Evolutionary conservation across 2,113 vertebrate genomes (phyloP).

Genomic region (Chauna torquata): DNA sequence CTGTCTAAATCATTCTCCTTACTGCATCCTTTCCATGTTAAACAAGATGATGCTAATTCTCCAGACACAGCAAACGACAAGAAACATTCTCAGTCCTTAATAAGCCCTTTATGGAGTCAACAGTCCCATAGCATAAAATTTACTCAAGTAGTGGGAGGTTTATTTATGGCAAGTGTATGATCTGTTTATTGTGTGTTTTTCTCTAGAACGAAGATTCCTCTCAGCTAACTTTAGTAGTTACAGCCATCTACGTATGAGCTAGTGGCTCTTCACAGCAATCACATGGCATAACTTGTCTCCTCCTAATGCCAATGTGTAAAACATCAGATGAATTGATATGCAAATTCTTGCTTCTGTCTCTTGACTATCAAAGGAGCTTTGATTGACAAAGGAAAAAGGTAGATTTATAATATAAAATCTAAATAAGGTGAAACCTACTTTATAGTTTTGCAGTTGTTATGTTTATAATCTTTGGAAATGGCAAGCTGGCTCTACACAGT

Average conservation of each 20-base stretch:
- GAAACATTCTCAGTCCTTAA: neutral
- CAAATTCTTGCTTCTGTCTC: neutral
- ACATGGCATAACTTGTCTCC: neutral
- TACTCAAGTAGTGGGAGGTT: neutral
- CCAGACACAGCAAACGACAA: neutral
- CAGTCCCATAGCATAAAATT: neutral
- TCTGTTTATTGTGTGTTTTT: neutral
- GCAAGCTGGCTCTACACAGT: neutral
- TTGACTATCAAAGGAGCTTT: neutral
- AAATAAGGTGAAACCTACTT: neutral
- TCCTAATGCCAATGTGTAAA: accelerated
- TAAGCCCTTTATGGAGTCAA: neutral
- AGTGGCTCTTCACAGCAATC: neutral
- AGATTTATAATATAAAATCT: neutral
- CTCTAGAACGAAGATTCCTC: neutral
- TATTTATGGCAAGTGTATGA: neutral
- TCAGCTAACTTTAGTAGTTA: neutral
- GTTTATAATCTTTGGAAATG: neutral
- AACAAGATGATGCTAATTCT: neutral
- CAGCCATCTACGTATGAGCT: neutral
- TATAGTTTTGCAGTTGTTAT: neutral
- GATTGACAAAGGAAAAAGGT: neutral
- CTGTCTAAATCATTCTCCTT: neutral
- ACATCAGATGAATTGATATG: neutral
- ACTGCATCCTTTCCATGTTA: neutral